These are phyloP conservation scores for Acipenser ruthenus DNA, from an alignment of 2,797 vertebrate species.

Conservation along the genomic window DNA sequence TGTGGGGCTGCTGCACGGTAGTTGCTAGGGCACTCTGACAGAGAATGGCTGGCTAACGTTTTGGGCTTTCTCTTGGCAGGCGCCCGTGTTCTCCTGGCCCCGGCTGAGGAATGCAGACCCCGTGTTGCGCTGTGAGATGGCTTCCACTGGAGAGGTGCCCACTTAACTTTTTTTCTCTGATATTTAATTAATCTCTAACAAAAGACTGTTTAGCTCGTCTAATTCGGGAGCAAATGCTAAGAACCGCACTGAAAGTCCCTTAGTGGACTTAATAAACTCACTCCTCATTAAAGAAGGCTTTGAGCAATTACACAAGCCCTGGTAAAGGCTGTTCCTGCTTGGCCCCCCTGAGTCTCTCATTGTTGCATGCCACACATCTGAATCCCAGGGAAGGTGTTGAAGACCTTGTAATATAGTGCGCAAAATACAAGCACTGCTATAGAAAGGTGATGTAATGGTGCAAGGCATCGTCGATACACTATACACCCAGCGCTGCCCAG, in stretches of 20 bases:
- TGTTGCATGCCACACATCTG: slow-evolving; percentile 26
- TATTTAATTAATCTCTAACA: slow-evolving; percentile 35
- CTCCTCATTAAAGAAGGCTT: slow-evolving; percentile 51
- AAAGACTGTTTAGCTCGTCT: slow-evolving; percentile 53
- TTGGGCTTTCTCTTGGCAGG: slow-evolving; percentile 48
- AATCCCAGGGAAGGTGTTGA: slow-evolving; percentile 3
- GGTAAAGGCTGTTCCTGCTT: no score
- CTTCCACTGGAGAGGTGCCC: slow-evolving; percentile 67
- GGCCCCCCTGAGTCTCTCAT: slow-evolving; percentile 14
- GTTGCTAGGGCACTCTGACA: not conserved
- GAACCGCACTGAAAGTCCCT: slow-evolving; percentile 44
- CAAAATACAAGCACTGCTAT: not conserved
- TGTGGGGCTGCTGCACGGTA: not conserved
- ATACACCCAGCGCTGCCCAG: no score
- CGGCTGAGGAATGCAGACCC: slow-evolving; percentile 84
- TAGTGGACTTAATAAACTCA: slow-evolving; percentile 59
- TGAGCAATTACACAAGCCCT: slow-evolving; percentile 32
- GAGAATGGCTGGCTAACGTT: not conserved
- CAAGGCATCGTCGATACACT: not conserved
- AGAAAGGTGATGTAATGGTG: not conserved
- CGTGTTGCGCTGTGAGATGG: slow-evolving; percentile 74
- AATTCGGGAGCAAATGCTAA: slow-evolving; percentile 62
- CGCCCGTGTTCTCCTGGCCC: slow-evolving; percentile 93
- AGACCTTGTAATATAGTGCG: no score
- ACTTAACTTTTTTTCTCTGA: slow-evolving; percentile 18